These are phyloP conservation scores for Cardiocondyla obscurior DNA, from an alignment of 1,140 invertebrate species.

Conservation along the genomic window DNA sequence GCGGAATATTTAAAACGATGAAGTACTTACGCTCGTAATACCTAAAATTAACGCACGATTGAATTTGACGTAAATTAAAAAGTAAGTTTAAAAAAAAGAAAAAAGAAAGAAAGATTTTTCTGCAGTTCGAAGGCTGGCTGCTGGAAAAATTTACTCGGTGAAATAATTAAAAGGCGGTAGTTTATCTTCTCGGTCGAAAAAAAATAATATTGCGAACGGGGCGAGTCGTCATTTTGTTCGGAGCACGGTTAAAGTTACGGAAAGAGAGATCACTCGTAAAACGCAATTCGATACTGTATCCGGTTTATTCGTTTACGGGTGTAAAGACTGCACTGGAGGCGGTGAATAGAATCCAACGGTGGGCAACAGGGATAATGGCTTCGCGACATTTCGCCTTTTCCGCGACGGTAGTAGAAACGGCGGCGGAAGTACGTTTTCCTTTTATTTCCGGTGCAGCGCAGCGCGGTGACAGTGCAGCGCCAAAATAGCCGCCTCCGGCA, in stretches of 20 bases:
- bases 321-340: conserved; percentile 5
- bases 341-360: conserved; percentile 43
- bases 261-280: conserved; percentile 40
- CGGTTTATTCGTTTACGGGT: conserved; percentile 53
- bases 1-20: background rate
- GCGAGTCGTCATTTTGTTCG: background rate
- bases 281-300: conserved; percentile 31
- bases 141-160: background rate
- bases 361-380: conserved; percentile 62
- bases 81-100: background rate
- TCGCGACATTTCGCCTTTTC: conserved; percentile 56
- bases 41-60: background rate
- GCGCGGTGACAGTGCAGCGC: conserved; percentile 65
- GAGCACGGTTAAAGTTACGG: background rate
- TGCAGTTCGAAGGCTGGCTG: background rate
- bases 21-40: background rate
- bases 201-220: background rate
- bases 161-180: background rate
- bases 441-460: conserved; percentile 62
- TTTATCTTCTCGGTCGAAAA: background rate
- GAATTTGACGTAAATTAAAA: background rate
- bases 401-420: conserved; percentile 43
- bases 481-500: conserved; percentile 72
- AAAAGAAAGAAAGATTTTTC: background rate
- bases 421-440: conserved; percentile 66